phyloP scores from a whole-genome alignment of 1,140 invertebrate genomes.

The Drosophila bipectinata region DNA sequence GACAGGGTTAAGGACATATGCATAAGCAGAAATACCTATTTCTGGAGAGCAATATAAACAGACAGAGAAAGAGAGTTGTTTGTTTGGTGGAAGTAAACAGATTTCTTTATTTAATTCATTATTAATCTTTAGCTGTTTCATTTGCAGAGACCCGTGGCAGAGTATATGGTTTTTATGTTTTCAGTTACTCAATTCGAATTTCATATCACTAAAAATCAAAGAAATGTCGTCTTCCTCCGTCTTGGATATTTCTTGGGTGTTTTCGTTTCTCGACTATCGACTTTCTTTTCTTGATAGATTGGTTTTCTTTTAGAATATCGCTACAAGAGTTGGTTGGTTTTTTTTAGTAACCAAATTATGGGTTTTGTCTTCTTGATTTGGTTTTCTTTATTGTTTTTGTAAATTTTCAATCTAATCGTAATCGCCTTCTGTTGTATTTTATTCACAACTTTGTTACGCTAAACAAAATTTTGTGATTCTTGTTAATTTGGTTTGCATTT shows the following conservation, averaged over 20 bases:
- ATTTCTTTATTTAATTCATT: conserved; percentile 80
- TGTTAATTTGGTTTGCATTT: conserved; percentile 46
- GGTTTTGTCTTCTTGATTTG: conserved; percentile 33
- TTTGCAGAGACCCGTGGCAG: conserved; percentile 74
- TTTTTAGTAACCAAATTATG: conserved; percentile 58
- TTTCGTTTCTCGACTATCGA: conserved; percentile 12
- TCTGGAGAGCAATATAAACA: too few relatives aligned
- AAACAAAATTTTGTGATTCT: conserved; percentile 55
- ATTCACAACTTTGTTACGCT: conserved; percentile 40
- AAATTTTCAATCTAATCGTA: conserved; percentile 44
- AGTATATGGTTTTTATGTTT: conserved; percentile 47
- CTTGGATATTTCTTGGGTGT: conserved; percentile 18
- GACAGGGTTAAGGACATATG: conserved; percentile 38
- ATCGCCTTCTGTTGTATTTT: conserved; percentile 22
- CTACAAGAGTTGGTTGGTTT: conserved; percentile 56
- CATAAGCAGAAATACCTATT: too few relatives aligned
- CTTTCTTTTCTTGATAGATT: conserved; percentile 47
- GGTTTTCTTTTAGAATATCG: conserved; percentile 76
- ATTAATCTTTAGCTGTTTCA: conserved; percentile 65
- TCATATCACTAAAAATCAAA: conserved; percentile 79
- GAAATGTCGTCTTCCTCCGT: conserved; percentile 32
- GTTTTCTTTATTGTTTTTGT: conserved; percentile 16
- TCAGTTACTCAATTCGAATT: conserved; percentile 56
- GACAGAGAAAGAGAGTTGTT: background rate
- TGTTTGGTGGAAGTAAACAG: conserved; percentile 77